Conservation (phyloP, 2,113 vertebrate genomes). For the Sorex fumeus region DNA sequence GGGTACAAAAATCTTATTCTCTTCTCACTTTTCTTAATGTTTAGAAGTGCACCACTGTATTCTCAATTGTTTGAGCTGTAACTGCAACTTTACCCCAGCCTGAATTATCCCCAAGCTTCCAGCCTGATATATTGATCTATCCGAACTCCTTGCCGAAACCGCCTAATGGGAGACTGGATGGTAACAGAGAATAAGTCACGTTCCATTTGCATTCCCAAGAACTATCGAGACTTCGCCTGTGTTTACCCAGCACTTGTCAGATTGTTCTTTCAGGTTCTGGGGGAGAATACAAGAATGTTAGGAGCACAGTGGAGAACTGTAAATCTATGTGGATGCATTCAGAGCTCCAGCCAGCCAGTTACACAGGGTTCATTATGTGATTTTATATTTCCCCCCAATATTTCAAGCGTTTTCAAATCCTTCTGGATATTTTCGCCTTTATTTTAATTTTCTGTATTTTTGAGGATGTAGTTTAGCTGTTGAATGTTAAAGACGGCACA, state of each 20-base stretch:
- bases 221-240: not conserved
- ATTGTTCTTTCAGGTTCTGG: conserved; percentile 67
- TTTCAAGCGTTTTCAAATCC: conserved; percentile 23
- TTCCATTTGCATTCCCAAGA: conserved; percentile 27
- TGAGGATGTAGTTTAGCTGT: not conserved
- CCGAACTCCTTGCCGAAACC: conserved; percentile 51
- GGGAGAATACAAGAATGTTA: conserved; percentile 22
- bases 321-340: not conserved
- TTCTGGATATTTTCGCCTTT: conserved; percentile 16
- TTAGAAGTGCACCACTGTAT: not conserved
- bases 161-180: conserved; percentile 19
- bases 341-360: not conserved
- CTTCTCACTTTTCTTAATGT: not conserved
- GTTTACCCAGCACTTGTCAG: conserved; percentile 62
- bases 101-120: conserved; percentile 63
- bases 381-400: not conserved
- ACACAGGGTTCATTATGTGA: not conserved
- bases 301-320: not conserved
- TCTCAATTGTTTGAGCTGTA: not conserved
- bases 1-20: not conserved
- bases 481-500: not conserved
- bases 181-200: conserved; percentile 65
- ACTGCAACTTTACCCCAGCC: not conserved
- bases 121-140: conserved; percentile 68
- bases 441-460: not conserved